phyloP scores from a whole-genome alignment of 2,797 vertebrate species.

The Emys orbicularis region DNA sequence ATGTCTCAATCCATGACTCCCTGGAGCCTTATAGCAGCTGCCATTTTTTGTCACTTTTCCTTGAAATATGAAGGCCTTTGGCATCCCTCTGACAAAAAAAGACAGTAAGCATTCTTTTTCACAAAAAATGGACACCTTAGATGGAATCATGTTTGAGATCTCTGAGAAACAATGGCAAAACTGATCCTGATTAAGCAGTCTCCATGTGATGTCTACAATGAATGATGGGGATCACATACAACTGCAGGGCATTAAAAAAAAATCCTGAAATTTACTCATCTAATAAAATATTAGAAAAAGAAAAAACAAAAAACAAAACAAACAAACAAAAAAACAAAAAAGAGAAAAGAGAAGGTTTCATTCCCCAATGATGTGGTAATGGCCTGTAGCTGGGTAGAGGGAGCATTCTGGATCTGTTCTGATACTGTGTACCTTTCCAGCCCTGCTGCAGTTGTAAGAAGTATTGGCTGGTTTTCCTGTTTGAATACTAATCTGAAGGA shows the following conservation, averaged over 20 bases:
- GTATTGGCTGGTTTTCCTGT: background rate
- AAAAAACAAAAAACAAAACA: no score
- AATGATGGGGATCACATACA: background rate
- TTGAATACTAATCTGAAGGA: no score
- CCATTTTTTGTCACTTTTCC: background rate
- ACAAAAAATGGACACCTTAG: background rate
- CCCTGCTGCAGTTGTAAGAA: background rate
- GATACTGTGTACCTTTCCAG: background rate
- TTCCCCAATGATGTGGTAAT: background rate
- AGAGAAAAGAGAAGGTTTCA: background rate
- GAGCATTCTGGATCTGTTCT: background rate
- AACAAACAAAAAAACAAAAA: background rate
- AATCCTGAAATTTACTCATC: background rate
- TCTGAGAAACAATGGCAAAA: background rate
- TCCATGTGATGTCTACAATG: background rate
- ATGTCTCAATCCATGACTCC: background rate
- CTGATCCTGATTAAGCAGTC: background rate
- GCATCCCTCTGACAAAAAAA: background rate
- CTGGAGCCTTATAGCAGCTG: background rate
- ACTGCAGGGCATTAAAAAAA: background rate
- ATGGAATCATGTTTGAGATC: background rate
- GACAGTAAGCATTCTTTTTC: background rate
- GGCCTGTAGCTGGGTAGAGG: background rate
- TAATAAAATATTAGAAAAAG: background rate
- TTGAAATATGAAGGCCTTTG: background rate